Conservation (phyloP, 2,888 invertebrate genomes). For the Petrolisthes cinctipes region DNA sequence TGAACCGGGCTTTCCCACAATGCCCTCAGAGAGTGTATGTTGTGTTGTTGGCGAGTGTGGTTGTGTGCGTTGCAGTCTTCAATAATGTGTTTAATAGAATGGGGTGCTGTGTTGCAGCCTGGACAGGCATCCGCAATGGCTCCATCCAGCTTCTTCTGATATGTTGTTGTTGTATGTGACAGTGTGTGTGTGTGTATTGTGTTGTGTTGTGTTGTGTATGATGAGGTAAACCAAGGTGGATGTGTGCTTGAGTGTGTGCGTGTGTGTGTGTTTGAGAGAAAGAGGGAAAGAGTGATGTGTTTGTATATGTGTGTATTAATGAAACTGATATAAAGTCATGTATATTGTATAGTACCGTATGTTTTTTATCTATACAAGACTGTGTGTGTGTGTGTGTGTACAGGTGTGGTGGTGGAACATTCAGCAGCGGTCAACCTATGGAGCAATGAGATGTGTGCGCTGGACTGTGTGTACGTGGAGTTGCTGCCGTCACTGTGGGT, state of each 20-base stretch:
- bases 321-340: no score
- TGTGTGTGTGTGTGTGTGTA: neutral
- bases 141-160: no score
- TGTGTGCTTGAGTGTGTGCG: neutral
- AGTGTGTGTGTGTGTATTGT: neutral
- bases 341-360: no score
- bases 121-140: no score
- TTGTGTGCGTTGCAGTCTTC: no score
- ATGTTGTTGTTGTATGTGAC: no score
- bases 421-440: slow-evolving; percentile 44
- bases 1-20: no score
- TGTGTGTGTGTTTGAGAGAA: neutral
- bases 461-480: slow-evolving; percentile 62
- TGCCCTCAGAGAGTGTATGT: no score
- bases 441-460: slow-evolving; percentile 58
- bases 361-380: no score
- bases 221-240: neutral
- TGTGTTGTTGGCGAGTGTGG: no score
- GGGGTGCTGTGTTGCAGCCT: no score
- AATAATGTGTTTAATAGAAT: no score
- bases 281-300: neutral
- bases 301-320: neutral
- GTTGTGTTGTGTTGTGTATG: neutral
- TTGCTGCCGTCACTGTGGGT: slow-evolving; percentile 76
- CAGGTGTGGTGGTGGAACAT: slow-evolving; percentile 50